A percentile compares a stretch with the other conserved stretches of the same genome.
Evolutionary conservation across 2,888 invertebrate species (phyloP).

Genomic region (Tiliacea citrago): DNA sequence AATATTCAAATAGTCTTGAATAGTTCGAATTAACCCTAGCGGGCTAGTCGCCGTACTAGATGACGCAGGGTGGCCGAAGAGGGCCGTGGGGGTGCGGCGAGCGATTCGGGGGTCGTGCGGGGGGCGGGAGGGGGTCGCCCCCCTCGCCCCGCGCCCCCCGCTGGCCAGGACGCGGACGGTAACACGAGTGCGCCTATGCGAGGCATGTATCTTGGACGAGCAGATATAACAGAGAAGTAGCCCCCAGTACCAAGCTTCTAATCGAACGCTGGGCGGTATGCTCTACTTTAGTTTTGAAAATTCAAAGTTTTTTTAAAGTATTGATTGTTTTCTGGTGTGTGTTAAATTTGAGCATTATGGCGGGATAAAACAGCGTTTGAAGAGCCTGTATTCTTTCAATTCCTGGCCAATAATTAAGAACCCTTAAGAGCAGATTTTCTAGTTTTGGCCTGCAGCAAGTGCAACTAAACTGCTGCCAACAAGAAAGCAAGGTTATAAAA

Average conservation of each 20-base stretch:
- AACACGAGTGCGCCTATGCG: constrained; percentile 91
- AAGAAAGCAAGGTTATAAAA: background rate
- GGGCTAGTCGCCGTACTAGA: constrained; percentile 87
- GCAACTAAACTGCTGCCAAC: background rate
- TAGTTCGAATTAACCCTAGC: constrained; percentile 90
- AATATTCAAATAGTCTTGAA: constrained; percentile 87
- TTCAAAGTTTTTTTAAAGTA: constrained; percentile 34
- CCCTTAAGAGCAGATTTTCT: background rate
- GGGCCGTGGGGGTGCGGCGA: constrained; percentile 71
- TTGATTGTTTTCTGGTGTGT: background rate
- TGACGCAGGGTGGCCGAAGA: constrained; percentile 83
- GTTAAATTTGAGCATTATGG: background rate
- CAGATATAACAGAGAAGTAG: constrained; percentile 91
- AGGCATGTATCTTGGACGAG: constrained; percentile 91
- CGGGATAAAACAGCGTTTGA: background rate
- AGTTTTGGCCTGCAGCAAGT: background rate
- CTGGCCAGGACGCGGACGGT: constrained; percentile 88
- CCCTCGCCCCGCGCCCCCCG: constrained; percentile 72
- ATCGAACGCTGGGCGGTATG: constrained; percentile 69
- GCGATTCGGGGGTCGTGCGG: constrained; percentile 66
- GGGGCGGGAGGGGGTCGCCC: constrained; percentile 58
- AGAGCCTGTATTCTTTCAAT: too few species aligned
- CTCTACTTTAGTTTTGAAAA: constrained; percentile 76
- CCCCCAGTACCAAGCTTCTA: constrained; percentile 88
- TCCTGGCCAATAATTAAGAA: background rate